These are phyloP conservation scores for Zosterops pallidus DNA, from an alignment of 2,113 vertebrate species.

Conservation along the genomic window DNA sequence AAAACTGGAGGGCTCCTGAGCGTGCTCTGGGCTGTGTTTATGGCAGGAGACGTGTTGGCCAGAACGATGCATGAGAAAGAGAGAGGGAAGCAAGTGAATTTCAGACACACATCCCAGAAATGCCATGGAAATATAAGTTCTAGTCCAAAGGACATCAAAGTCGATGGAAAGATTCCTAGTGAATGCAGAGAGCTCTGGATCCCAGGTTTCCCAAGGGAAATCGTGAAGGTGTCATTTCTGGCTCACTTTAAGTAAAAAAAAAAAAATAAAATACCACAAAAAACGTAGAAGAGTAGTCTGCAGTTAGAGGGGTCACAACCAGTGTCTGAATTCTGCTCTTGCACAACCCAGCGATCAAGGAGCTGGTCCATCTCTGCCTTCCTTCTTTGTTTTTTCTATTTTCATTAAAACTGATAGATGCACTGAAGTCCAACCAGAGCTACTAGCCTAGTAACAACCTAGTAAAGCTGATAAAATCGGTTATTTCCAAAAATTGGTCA, in stretches of 20 bases:
- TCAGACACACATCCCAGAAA: constrained; percentile 14
- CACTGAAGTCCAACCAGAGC: background rate
- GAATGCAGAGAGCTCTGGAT: constrained; percentile 21
- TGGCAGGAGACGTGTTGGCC: background rate
- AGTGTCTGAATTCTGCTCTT: background rate
- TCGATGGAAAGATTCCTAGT: constrained; percentile 39
- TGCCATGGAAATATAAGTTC: constrained; percentile 8
- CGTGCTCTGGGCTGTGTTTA: background rate
- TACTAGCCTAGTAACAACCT: background rate
- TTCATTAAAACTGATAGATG: background rate
- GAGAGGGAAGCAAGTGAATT: background rate
- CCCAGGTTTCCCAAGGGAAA: constrained; percentile 16
- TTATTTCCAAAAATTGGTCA: background rate
- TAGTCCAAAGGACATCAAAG: constrained; percentile 52
- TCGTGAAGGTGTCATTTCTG: background rate
- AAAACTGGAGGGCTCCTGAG: background rate
- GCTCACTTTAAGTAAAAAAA: background rate
- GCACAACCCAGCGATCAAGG: background rate
- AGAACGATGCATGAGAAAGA: background rate
- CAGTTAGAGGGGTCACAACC: background rate
- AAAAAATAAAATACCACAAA: background rate
- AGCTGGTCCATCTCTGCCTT: background rate
- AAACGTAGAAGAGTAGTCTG: background rate
- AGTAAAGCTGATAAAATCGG: background rate
- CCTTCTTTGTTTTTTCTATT: background rate